Base-by-base conservation (phyloP, 2,888 invertebrate species). In the Dendrolimus houi region DNA sequence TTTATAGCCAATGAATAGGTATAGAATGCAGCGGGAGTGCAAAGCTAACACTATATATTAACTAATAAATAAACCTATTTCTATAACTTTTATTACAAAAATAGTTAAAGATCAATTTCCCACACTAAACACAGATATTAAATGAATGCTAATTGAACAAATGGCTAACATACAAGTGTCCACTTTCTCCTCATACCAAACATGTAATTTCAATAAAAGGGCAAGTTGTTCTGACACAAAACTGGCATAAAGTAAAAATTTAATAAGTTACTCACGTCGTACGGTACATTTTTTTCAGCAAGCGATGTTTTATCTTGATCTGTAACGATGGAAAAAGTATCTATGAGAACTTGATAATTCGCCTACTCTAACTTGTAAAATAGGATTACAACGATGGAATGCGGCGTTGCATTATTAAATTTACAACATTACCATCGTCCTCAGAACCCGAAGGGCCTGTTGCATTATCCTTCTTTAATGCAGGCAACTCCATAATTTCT, bases 401-500 rank as follows among this genome's bases (percentile, higher is more conserved):
- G 74, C 69, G 59, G 61, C 57, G 65, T 29, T 29, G 29, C 6
- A 76, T 79, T 79, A 81, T 81, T 78, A 71, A 78, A 80, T 81
- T 81, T 77, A 66, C 74, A 74, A 70, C 73, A 74, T 67, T 91
- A 93, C 93, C 93, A 81, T 93, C 92, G 69, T 90, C 92, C 70
- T 92, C 92, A 69, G 92, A 90, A 67, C 92, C 92, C 63, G 93
- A 91, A 67, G 93, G 92, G 69, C 89, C 91, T 65, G 92, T 85
- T 80, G 91, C 75, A 61, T 87, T 91, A 75, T 92, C 92, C 74
- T 93, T 94, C 83, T 89, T 92, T 63, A 88, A 84, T 71, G 92
- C 89, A 77, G 93, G 92, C 81, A 93, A 92, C 87, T 95, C 95
- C 87, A 94, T 87, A 66, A 88, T 92, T 92, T 96, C 95, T 80